Base-by-base conservation (phyloP, 2,113 vertebrate species). In the Pholis gunnellus region DNA sequence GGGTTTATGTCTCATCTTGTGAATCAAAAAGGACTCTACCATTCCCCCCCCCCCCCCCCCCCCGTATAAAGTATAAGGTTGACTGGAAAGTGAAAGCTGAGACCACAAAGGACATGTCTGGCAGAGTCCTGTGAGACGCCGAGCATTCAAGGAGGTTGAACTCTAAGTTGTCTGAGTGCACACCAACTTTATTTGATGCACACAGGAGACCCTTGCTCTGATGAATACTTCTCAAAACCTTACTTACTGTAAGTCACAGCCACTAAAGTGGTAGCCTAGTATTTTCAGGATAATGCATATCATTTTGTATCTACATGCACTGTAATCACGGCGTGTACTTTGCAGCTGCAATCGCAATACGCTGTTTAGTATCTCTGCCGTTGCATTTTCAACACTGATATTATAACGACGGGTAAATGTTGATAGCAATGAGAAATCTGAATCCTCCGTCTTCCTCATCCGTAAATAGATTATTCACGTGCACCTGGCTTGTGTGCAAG, bases 141-240 rank as follows among this genome's bases (percentile, higher is more conserved):
- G 84, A 84, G 76, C 88, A 80, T 79, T 77, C 75, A 79, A 85
- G 86, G 88, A 82, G 48, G 81, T 60, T 91, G 88, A 85, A 85
- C 82, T 90, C 86, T 84, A 75, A 50, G 68, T 70, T 82, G 79
- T 73, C 74, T 80, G 82, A 85, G 57, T 63, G 60, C 69, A 82
- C 63, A 78, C 84, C 75, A 61, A 42, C 80, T 87, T 76, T 84
- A 88, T 81, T 79, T 83, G 88, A 82, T 82, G 71, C 72, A 79
- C 90, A 81, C 71, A 22, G 31, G 77, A 71, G 82, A 84, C n/a
- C 29, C 0, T 1, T 61, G 67, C 74, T 68, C 66, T 74, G 57
- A 6, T 59, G 77, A 65, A 79, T 71, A 27, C 50, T 66, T 77
- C 50, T 11, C 14, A 13, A 63, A 27, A 56, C 25, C 52, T 54